A percentile compares a stretch with the other conserved stretches of the same genome.
Conservation (phyloP, 2,797 vertebrate species). For the Vireo griseus region DNA sequence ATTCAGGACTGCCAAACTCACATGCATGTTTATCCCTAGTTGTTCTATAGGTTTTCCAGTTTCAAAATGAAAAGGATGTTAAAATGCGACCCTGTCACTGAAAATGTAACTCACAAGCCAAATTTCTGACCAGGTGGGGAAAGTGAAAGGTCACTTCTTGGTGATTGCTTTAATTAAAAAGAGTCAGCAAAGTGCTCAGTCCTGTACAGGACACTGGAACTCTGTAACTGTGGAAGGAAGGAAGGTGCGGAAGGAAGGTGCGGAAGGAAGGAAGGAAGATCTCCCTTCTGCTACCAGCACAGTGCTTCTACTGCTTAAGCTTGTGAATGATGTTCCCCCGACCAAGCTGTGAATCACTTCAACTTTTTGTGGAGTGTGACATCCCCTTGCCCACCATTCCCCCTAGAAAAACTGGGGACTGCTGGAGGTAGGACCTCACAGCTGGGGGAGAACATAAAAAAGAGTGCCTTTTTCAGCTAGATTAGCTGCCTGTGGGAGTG, state of each 20-base stretch:
- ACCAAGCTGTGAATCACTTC: neutral
- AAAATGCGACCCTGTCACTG: no score
- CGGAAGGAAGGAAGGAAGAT: neutral
- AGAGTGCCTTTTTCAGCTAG: neutral
- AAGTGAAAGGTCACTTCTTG: no score
- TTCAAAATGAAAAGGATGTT: no score
- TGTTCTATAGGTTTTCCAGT: no score
- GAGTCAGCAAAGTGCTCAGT: neutral
- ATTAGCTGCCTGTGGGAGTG: neutral
- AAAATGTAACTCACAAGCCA: no score
- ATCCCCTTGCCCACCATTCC: accelerated
- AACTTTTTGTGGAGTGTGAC: neutral
- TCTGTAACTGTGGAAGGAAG: neutral
- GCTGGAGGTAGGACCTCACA: neutral
- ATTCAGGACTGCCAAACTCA: no score
- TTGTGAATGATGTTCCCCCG: neutral
- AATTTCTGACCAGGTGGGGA: no score
- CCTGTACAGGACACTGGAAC: neutral
- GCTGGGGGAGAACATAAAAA: neutral
- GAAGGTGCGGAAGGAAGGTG: no score
- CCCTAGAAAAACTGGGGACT: neutral
- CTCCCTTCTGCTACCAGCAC: neutral
- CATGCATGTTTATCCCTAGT: no score
- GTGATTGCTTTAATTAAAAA: no score
- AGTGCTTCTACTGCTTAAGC: neutral